A percentile compares a stretch with the other conserved stretches of the same genome.
These are phyloP conservation scores for Eonycteris spelaea DNA, from an alignment of 2,113 vertebrate species.

Conservation along the genomic window DNA sequence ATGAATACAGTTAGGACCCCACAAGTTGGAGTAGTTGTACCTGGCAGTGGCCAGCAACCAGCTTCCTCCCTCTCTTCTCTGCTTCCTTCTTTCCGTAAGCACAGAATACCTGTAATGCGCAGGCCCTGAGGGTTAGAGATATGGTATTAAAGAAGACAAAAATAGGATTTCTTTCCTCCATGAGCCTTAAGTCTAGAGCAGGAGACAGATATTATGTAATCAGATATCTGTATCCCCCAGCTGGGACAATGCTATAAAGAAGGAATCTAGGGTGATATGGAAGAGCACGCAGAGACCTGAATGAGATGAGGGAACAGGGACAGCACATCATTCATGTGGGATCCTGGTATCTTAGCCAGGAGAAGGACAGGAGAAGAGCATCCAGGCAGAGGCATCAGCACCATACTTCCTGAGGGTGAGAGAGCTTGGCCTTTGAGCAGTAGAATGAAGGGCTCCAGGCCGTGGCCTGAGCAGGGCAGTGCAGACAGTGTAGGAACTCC, in stretches of 20 bases:
- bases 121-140: background rate
- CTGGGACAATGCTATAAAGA: background rate
- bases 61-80: no score
- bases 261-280: background rate
- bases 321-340: fast-evolving
- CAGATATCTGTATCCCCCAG: background rate
- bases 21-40: background rate
- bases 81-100: background rate
- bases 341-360: background rate
- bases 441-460: background rate
- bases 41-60: background rate
- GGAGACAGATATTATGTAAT: background rate
- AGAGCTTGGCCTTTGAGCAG: background rate
- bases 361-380: background rate
- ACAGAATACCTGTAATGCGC: background rate
- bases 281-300: background rate
- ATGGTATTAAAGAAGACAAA: background rate
- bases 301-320: background rate
- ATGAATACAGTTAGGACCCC: background rate
- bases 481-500: background rate
- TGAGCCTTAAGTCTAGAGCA: background rate
- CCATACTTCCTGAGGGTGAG: fast-evolving
- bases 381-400: background rate
- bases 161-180: background rate
- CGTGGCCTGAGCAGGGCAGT: background rate